Evolutionary conservation across 2,113 vertebrate species (phyloP), one percentile per base, ranked within the genome.

Genomic region (Dipodomys stephensi): DNA sequence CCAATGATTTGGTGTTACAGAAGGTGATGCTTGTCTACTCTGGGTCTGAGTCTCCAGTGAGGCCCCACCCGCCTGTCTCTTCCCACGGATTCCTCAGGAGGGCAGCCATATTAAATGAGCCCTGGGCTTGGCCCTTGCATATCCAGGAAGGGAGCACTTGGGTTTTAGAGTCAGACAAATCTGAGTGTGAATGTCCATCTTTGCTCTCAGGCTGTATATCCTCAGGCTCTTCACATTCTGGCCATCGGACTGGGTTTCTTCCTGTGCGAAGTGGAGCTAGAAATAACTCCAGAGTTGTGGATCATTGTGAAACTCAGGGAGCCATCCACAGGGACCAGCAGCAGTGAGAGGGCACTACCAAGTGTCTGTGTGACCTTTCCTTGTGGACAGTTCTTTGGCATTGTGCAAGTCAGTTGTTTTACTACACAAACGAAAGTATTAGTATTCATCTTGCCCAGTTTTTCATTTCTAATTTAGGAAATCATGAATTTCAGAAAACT

Each of bases 401-500:
- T 72, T 28, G 5, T 80, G 2, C 8, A 57, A 86, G 46, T 64
- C 20, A 16, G 35, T 83, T 86, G 30, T 81, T 77, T 95, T 81
- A 69, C 28, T 49, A 15, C 67, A 53, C n/a, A 62, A 72, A 20
- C 73, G 65, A 82, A 83, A 80, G 80, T 68, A 35, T 89, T 92
- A n/a, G n/a, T 91, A 64, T 20, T 95, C 39, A 22, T 79, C 60
- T 65, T 49, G 49, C 67, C 46, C 67, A 32, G 57, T 80, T 94
- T 81, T 64, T 72, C 20, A 49, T 83, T 89, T 76, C 49, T 83
- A 46, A 84, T 94, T 96, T 79, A 88, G 84, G 82, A 69, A 44
- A 35, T 81, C 35, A 30, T n/a, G 90, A 62, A 85, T 87, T 95
- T 85, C 18, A 57, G 83, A 91, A 90, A 90, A 85, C 72, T 57